Evolutionary conservation across 2,797 vertebrate genomes (phyloP).

Genomic region (Tadarida brasiliensis): DNA sequence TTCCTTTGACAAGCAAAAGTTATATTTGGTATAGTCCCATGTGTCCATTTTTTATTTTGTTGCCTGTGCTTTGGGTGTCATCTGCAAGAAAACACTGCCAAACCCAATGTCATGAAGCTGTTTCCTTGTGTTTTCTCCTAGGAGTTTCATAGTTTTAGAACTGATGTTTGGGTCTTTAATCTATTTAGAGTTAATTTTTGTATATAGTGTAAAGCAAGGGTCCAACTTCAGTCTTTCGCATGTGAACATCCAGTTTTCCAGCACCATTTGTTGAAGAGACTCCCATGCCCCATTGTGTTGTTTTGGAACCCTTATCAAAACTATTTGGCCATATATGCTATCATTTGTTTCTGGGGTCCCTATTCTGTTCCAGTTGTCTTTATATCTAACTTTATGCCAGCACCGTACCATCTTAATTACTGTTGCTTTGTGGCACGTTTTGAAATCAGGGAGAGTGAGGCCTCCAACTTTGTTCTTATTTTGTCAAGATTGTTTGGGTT

Average conservation of each 20-base stretch:
- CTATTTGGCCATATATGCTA: background rate
- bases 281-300: background rate
- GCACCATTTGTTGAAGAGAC: background rate
- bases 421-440: background rate
- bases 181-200: background rate
- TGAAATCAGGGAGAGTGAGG: background rate
- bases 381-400: background rate
- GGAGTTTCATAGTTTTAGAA: background rate
- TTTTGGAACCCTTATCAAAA: background rate
- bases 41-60: background rate
- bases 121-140: background rate
- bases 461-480: background rate
- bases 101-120: background rate
- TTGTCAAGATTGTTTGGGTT: background rate
- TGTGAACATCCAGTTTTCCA: background rate
- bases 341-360: background rate
- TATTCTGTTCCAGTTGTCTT: background rate
- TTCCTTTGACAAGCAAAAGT: background rate
- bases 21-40: background rate
- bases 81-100: background rate
- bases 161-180: background rate
- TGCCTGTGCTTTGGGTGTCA: background rate
- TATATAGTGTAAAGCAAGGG: background rate
- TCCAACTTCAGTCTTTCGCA: background rate
- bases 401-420: background rate